phyloP scores from a whole-genome alignment of 2,797 vertebrate species.

The Chaunax sp. region DNA sequence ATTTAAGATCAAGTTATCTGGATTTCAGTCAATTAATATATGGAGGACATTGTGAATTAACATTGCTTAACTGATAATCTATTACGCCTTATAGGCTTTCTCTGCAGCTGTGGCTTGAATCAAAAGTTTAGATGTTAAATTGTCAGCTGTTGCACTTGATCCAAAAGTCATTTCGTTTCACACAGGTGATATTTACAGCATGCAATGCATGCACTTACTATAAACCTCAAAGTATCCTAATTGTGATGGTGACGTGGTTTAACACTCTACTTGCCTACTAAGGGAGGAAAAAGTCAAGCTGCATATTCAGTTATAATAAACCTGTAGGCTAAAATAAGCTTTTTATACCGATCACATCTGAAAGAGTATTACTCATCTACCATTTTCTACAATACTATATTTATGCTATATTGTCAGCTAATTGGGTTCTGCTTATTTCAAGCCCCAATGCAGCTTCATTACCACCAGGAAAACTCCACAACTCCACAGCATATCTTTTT shows the following conservation, averaged over 20 bases:
- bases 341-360: background rate
- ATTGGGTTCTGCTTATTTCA: conserved; percentile 16
- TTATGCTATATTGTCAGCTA: conserved; percentile 24
- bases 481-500: conserved; percentile 13
- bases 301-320: conserved; percentile 3
- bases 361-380: conserved; percentile 3
- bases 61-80: background rate
- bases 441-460: conserved; percentile 24
- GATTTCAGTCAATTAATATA: no score
- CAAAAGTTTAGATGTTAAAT: background rate
- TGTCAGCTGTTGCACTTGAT: background rate
- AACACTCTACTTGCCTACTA: background rate
- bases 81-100: background rate
- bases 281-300: background rate
- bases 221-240: background rate
- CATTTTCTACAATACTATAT: conserved; percentile 6
- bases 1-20: background rate
- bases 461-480: conserved; percentile 25
- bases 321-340: background rate
- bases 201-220: no score
- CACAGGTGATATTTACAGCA: background rate
- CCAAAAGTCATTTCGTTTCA: background rate
- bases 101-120: background rate
- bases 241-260: background rate
- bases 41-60: no score